A percentile compares a stretch with the other conserved stretches of the same genome.
phyloP scores from a whole-genome alignment of 2,797 vertebrate species.

The Salmo trutta region DNA sequence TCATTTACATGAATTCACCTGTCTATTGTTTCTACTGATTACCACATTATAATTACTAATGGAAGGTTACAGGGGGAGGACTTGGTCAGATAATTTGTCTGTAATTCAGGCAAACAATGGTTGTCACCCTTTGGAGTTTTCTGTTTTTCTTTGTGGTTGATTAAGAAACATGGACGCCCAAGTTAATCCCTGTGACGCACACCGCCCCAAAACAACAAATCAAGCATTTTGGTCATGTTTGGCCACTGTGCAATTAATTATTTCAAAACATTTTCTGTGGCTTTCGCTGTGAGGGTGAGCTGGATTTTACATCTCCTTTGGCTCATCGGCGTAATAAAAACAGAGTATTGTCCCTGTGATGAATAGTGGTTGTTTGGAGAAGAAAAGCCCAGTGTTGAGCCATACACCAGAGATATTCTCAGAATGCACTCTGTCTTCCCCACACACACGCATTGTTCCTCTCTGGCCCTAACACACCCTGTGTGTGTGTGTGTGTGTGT shows the following conservation, averaged over 20 bases:
- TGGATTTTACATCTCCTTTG: constrained; percentile 55
- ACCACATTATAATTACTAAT: constrained; percentile 46
- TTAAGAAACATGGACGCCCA: constrained; percentile 2
- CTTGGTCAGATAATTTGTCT: constrained; percentile 9
- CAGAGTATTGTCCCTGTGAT: constrained; percentile 75
- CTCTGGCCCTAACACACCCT: constrained; percentile 18
- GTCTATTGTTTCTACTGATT: constrained; percentile 52
- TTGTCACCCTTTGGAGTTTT: constrained; percentile 13
- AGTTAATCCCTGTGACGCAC: constrained; percentile 6
- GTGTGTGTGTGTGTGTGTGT: no score
- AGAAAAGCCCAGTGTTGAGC: constrained; percentile 79
- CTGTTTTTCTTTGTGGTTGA: constrained; percentile 39
- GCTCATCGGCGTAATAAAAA: constrained; percentile 59
- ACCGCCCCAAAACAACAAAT: constrained; percentile 29
- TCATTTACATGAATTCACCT: constrained; percentile 55
- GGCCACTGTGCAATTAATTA: constrained; percentile 29
- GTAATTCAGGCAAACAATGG: constrained; percentile 3
- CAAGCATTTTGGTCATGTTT: constrained; percentile 39
- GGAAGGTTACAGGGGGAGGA: constrained; percentile 22
- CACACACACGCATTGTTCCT: constrained; percentile 71
- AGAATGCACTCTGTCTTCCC: constrained; percentile 74
- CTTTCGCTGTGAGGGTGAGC: constrained; percentile 30
- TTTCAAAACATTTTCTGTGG: constrained; percentile 52
- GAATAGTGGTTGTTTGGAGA: constrained; percentile 77
- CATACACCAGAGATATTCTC: constrained; percentile 75